Conservation (phyloP, 2,113 vertebrate genomes). For the Gymnocephalus cernua region DNA sequence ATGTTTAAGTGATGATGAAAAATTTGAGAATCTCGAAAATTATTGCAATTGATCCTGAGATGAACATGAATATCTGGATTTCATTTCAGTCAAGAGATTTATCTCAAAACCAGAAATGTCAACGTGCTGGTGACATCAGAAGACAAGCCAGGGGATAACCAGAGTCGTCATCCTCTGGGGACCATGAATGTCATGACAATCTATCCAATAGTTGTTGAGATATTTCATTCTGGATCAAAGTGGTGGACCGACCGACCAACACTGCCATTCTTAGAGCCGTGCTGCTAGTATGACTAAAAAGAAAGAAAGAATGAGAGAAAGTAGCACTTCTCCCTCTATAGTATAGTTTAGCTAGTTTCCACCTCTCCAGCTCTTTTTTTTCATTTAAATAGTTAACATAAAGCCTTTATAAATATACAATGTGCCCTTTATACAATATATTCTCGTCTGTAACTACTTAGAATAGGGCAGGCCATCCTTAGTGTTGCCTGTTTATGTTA, state of each 20-base stretch:
- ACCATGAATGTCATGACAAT: neutral
- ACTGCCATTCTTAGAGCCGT: neutral
- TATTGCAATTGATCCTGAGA: neutral
- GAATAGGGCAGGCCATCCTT: conserved; percentile 9
- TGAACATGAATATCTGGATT: neutral
- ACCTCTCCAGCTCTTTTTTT: neutral
- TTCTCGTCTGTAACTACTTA: conserved; percentile 11
- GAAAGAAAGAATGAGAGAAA: neutral
- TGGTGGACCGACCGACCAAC: neutral
- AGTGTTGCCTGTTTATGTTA: conserved; percentile 59
- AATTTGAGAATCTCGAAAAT: accelerated
- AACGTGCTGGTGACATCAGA: too few species aligned
- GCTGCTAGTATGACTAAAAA: neutral
- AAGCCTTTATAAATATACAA: neutral
- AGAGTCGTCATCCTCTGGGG: neutral
- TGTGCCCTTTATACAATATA: neutral
- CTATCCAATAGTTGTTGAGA: neutral
- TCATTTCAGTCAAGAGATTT: neutral
- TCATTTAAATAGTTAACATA: neutral
- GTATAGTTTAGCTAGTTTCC: neutral
- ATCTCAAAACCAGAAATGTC: neutral
- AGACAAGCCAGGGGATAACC: too few species aligned
- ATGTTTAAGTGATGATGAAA: neutral
- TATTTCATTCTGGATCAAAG: neutral
- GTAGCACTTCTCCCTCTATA: neutral